Conservation (phyloP, 2,797 vertebrate species). For the Mormyrops attenuatus region DNA sequence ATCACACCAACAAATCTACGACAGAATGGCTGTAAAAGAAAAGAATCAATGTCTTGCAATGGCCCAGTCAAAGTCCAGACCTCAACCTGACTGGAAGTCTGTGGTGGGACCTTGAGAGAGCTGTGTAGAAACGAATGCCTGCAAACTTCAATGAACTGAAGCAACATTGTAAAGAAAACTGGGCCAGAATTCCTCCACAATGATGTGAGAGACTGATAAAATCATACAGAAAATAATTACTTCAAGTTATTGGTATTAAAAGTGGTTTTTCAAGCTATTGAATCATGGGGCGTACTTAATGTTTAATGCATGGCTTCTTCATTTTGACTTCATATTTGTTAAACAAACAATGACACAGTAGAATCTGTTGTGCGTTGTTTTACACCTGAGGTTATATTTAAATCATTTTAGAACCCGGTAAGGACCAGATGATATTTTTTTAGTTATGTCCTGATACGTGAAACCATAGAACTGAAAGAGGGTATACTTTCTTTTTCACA, state of each 20-base stretch:
- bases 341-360: no score
- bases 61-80: not conserved
- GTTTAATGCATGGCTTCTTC: no score
- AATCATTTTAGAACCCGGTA: no score
- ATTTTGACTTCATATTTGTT: no score
- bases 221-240: not conserved
- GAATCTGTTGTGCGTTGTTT: no score
- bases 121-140: not conserved
- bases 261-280: no score
- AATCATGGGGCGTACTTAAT: no score
- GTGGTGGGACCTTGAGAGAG: not conserved
- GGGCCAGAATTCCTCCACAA: not conserved
- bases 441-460: no score
- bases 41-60: not conserved
- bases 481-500: not conserved
- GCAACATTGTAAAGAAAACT: not conserved
- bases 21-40: not conserved
- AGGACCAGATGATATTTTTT: no score
- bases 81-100: not conserved
- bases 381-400: no score
- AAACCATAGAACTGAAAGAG: no score
- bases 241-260: not conserved
- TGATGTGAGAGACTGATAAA: not conserved
- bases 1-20: not conserved
- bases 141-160: not conserved